Evolutionary conservation across 2,888 invertebrate genomes (phyloP).

Genomic region (Sarcophaga subvicina): DNA sequence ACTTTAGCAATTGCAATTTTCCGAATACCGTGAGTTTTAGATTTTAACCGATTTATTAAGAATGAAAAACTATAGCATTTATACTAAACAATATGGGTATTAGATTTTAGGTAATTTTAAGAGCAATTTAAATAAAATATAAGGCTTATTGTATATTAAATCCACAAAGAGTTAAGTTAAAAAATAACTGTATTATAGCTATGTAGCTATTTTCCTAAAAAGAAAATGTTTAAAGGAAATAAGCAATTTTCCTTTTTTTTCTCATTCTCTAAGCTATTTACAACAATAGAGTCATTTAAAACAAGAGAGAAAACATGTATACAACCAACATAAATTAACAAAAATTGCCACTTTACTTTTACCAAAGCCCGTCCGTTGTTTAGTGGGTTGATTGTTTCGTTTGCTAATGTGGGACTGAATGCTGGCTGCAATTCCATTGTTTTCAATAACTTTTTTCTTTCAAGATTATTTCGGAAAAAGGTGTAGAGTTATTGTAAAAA

Average conservation of each 20-base stretch:
- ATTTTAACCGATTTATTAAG: slow-evolving; percentile 22
- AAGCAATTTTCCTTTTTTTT: too few species aligned
- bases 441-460: neutral
- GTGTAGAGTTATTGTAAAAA: slow-evolving; percentile 56
- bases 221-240: too few species aligned
- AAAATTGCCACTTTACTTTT: neutral
- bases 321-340: neutral
- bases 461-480: slow-evolving; percentile 36
- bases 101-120: neutral
- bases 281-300: too few species aligned
- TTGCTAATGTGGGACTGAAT: slow-evolving; percentile 53
- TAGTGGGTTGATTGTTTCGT: slow-evolving; percentile 46
- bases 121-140: neutral
- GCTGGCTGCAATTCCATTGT: slow-evolving; percentile 4
- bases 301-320: too few species aligned
- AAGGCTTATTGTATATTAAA: neutral
- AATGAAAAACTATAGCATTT: neutral
- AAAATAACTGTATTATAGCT: too few species aligned
- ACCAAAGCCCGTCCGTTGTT: slow-evolving; percentile 5
- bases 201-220: too few species aligned
- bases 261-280: too few species aligned
- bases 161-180: too few species aligned
- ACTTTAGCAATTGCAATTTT: neutral
- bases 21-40: neutral
- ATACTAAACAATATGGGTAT: neutral